Base-by-base conservation (phyloP, 2,797 vertebrate genomes). In the Xenops minutus region DNA sequence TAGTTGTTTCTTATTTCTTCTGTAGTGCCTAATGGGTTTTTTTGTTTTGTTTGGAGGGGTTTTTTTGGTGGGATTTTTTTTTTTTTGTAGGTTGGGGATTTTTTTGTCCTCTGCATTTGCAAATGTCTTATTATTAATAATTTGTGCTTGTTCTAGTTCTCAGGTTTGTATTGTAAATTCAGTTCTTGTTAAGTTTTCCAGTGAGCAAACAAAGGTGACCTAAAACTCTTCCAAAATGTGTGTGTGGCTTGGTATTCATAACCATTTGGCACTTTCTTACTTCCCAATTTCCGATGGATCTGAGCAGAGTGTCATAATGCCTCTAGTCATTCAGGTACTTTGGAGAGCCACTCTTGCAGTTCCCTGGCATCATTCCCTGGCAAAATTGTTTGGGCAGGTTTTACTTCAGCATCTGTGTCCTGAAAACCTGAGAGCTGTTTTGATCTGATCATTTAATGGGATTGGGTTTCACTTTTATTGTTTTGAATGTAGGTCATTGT, bases 61-160 rank as follows among this genome's bases (percentile, higher is more conserved):
- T 32, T 19, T 51, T 44, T 29, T 11, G 1, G 1, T 49, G n/a
- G 8, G 18, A 4, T 62, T 71, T 19, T 26, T 30, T 30, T 29
- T 39, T 62, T 71, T 19, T 1, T 4, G 8, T 29, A 20, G 7
- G 14, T 1, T 7, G 6, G 6, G 0, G 0, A n/a, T 29, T 49
- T 12, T n/a, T 66, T 43, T 51, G 2, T 34, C n/a, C 24, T 46
- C 11, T 39, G 18, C 22, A 7, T 80, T 82, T 92, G 18, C 19
- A 76, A 23, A n/a, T 81, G 22, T 55, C 7, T 88, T 8, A 2
- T 81, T 61, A 48, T 64, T 72, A 76, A 44, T 73, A 37, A 52
- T 85, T 41, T 82, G 19, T 77, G 22, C 19, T 76, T 91, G 32
- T 34, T 82, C 34, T 56, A 39, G 14, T 83, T 89, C 24, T 87